Percentiles rank a stretch among this genome's conserved stretches.
These are phyloP conservation scores for Zootermopsis nevadensis DNA, from an alignment of 2,888 invertebrate genomes.

Conservation along the genomic window DNA sequence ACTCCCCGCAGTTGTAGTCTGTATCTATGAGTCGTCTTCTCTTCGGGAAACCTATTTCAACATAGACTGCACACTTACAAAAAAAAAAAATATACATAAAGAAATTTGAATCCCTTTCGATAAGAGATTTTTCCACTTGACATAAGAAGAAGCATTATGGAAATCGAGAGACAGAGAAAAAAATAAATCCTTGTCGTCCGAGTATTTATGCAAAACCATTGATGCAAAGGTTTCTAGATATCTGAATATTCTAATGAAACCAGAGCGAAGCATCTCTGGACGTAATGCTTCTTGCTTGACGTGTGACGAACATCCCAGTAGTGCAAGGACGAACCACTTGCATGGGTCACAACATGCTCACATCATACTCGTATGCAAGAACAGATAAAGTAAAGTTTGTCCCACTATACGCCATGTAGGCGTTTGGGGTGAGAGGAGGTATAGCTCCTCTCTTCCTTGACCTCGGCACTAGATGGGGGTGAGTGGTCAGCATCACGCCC, in stretches of 20 bases:
- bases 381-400: no score
- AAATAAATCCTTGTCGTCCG: constrained; percentile 17
- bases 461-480: no score
- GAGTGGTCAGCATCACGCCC: no score
- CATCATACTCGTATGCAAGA: no score
- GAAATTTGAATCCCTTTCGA: constrained; percentile 15
- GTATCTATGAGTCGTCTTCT: neutral
- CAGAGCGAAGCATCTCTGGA: neutral
- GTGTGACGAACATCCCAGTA: no score
- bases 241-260: constrained; percentile 7
- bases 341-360: no score
- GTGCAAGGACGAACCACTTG: no score
- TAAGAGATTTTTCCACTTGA: constrained; percentile 22
- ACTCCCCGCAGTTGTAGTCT: neutral
- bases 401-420: no score
- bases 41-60: neutral
- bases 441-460: no score
- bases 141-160: constrained; percentile 20
- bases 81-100: neutral
- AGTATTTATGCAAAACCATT: neutral
- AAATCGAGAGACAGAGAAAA: neutral
- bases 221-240: neutral
- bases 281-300: no score
- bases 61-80: neutral
- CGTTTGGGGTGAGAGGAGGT: no score